phyloP scores from a whole-genome alignment of 35 echinoderm and acorn worm species.

The Lytechinus pictus region DNA sequence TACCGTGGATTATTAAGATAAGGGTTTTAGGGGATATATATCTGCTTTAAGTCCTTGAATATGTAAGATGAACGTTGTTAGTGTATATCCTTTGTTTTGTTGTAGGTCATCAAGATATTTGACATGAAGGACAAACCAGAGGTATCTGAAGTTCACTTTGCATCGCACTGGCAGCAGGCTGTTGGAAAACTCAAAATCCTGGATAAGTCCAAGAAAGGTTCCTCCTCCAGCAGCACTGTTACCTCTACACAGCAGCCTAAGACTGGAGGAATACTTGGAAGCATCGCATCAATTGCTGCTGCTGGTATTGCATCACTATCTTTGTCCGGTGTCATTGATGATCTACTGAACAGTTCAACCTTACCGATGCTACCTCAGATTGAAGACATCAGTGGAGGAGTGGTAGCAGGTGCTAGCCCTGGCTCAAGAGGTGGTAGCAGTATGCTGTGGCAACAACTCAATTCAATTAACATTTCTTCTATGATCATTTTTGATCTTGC shows the following conservation, averaged over 20 bases:
- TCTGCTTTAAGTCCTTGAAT: background rate
- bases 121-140: constrained; percentile 82
- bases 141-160: constrained; percentile 86
- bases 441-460: constrained; percentile 7
- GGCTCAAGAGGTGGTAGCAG: background rate
- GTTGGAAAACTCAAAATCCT: constrained; percentile 65
- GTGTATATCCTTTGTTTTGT: background rate
- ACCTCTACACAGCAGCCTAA: background rate
- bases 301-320: constrained; percentile 83
- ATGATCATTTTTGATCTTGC: constrained; percentile 90
- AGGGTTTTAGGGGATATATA: no score
- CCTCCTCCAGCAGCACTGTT: background rate
- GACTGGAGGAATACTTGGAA: background rate
- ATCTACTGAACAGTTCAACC: constrained; percentile 65
- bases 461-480: background rate
- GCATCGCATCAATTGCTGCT: constrained; percentile 83
- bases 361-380: constrained; percentile 66
- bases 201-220: constrained; percentile 58
- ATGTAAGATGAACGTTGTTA: background rate
- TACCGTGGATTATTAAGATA: no score
- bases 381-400: background rate
- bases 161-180: constrained; percentile 75
- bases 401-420: background rate
- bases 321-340: constrained; percentile 71
- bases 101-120: constrained; percentile 95